Conservation (phyloP, 2,888 invertebrate species). For the Euclidia mi region DNA sequence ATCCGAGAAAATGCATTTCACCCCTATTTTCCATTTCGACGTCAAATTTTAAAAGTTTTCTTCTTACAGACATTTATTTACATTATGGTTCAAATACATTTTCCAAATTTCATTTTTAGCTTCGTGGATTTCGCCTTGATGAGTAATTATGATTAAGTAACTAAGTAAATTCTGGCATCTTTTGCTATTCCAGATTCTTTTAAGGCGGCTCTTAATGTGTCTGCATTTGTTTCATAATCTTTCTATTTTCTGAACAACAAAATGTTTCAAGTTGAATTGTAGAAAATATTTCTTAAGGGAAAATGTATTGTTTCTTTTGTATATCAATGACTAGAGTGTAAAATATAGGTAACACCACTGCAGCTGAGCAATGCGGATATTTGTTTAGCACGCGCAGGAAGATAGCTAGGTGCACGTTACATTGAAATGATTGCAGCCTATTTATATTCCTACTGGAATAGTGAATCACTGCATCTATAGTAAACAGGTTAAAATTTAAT, state of each 20-base stretch:
- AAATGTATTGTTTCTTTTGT: background rate
- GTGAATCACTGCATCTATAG: background rate
- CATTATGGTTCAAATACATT: conserved; percentile 54
- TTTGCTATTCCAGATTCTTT: conserved; percentile 26
- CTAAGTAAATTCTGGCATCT: conserved; percentile 36
- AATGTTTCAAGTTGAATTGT: background rate
- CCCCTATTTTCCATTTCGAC: conserved; percentile 50
- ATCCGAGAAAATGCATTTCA: conserved; percentile 50
- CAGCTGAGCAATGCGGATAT: too few species aligned
- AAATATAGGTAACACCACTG: too few species aligned
- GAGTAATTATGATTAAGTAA: conserved; percentile 48
- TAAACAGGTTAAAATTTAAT: conserved; percentile 29
- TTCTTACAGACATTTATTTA: conserved; percentile 45
- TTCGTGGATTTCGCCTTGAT: conserved; percentile 38
- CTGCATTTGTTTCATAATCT: conserved; percentile 23
- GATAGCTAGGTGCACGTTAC: too few species aligned
- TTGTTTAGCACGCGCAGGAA: too few species aligned
- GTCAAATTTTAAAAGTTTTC: conserved; percentile 55
- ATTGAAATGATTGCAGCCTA: too few species aligned
- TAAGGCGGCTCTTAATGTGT: conserved; percentile 25
- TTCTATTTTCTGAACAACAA: conserved; percentile 9
- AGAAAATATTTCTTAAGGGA: background rate
- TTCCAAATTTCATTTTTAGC: conserved; percentile 48
- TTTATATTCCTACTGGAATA: too few species aligned
- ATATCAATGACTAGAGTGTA: background rate